These are phyloP conservation scores for Agrotis ipsilon DNA, from an alignment of 2,888 invertebrate genomes.

Conservation along the genomic window DNA sequence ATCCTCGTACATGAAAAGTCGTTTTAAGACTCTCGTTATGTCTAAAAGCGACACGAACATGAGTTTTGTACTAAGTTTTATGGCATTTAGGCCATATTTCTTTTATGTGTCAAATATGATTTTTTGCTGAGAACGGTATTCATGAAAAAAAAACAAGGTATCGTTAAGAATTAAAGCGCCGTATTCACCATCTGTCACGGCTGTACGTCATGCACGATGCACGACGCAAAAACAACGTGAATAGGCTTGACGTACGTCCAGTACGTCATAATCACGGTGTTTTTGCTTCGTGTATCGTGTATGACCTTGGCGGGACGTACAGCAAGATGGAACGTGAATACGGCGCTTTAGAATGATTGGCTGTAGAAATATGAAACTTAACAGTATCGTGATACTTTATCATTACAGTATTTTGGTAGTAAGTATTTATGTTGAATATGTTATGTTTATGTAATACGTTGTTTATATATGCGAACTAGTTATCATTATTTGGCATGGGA, in stretches of 20 bases:
- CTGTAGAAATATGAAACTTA: slow-evolving; percentile 19
- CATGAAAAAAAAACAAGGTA: slow-evolving; percentile 8
- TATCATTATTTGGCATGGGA: background rate
- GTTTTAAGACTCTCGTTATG: background rate
- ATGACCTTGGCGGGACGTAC: no score
- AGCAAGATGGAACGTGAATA: no score
- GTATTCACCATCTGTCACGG: no score
- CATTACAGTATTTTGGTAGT: background rate
- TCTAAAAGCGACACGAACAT: background rate
- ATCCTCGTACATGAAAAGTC: slow-evolving; percentile 10
- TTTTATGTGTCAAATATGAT: background rate
- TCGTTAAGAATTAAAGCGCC: slow-evolving; percentile 16
- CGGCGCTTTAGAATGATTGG: slow-evolving; percentile 21
- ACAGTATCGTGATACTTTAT: slow-evolving; percentile 17
- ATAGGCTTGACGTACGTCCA: no score
- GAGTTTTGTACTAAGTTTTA: slow-evolving; percentile 3
- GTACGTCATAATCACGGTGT: no score
- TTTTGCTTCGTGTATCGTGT: no score
- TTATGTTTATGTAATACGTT: background rate
- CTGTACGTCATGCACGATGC: no score
- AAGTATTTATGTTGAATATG: background rate
- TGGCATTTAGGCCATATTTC: background rate
- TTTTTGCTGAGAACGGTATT: slow-evolving; percentile 5
- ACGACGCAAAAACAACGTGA: no score
- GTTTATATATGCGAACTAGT: background rate